Evolutionary conservation across 2,888 invertebrate genomes (phyloP).

Genomic region (Heteropelma amictum): DNA sequence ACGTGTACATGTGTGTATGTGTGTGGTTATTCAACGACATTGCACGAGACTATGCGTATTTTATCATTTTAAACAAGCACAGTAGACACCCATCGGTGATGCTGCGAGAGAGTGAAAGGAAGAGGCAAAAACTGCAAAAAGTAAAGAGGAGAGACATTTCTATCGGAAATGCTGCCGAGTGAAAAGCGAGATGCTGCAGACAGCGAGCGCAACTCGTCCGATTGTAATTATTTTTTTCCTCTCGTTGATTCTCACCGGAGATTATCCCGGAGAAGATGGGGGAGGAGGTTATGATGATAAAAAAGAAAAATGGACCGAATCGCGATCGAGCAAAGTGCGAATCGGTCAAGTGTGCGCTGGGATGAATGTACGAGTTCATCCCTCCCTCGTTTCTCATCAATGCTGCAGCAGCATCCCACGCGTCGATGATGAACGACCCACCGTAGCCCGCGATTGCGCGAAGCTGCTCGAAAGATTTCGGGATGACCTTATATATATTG

Average conservation of each 20-base stretch:
- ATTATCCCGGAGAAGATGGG: conserved; percentile 37
- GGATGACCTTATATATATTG: too few relatives aligned
- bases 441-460: not conserved
- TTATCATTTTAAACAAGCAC: too few relatives aligned
- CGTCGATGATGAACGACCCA: too few relatives aligned
- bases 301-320: not conserved
- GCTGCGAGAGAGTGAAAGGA: conserved; percentile 49
- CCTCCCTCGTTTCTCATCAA: conserved; percentile 36
- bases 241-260: conserved; percentile 62
- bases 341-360: conserved; percentile 60
- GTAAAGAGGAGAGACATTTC: not conserved
- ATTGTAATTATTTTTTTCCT: conserved; percentile 73
- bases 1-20: not conserved
- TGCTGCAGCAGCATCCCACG: conserved; percentile 12
- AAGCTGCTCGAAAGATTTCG: not conserved
- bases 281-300: not conserved
- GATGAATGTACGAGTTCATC: conserved; percentile 29
- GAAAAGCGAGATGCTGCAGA: conserved; percentile 48
- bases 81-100: conserved; percentile 43
- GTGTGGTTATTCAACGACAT: not conserved
- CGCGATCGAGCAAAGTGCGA: conserved; percentile 52
- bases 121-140: not conserved
- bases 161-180: conserved; percentile 29
- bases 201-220: conserved; percentile 66
- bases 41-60: not conserved